Evolutionary conservation across 2,888 invertebrate species (phyloP).

Genomic region (Gasteruption jaculator): DNA sequence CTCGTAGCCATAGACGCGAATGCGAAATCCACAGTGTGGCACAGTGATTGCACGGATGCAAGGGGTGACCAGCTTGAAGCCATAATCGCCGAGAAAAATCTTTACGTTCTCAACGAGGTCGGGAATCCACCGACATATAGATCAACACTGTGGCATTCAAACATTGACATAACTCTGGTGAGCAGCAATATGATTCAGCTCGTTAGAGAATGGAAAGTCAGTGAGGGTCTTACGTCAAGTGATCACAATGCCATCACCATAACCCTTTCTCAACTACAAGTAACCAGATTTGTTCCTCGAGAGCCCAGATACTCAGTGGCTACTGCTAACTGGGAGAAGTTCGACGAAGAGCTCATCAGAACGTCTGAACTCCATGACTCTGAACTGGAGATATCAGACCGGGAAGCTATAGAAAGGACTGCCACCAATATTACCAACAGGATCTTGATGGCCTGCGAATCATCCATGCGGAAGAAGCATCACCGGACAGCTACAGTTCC

Average conservation of each 20-base stretch:
- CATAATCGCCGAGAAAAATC: background rate
- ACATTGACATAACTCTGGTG: constrained; percentile 5
- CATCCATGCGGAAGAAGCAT: background rate
- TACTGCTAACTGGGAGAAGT: background rate
- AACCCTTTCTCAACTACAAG: too few species aligned
- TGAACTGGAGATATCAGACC: background rate
- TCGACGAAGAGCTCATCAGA: background rate
- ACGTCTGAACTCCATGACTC: background rate
- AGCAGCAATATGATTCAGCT: background rate
- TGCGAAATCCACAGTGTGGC: constrained; percentile 2
- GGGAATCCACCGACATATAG: too few species aligned
- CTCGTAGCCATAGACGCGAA: constrained; percentile 5
- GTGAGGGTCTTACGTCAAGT: constrained; percentile 2
- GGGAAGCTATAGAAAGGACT: background rate
- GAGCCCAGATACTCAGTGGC: background rate
- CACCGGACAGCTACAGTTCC: background rate
- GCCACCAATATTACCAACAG: background rate
- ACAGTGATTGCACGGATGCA: background rate
- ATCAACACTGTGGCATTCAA: background rate
- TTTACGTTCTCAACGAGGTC: too few species aligned
- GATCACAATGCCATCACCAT: constrained; percentile 6
- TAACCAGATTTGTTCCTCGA: too few species aligned
- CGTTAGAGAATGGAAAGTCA: background rate
- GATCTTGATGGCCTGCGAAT: background rate
- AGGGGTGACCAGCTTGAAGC: constrained; percentile 1